phyloP scores from a whole-genome alignment of 2,888 invertebrate species.

The Cerceris rybyensis region DNA sequence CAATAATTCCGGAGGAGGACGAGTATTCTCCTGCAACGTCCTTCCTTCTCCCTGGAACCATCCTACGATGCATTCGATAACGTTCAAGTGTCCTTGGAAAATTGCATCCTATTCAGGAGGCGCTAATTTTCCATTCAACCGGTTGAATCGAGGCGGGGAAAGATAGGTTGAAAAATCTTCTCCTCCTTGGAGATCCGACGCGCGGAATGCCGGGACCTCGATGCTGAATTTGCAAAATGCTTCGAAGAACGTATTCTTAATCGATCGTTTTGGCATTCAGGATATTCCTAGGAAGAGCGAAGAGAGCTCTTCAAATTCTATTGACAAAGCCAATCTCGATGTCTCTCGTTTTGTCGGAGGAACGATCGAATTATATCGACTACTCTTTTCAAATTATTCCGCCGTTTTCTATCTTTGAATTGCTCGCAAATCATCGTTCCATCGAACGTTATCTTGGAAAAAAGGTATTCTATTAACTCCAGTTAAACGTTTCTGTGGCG shows the following conservation, averaged over 20 bases:
- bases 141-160: not conserved
- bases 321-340: conserved; percentile 32
- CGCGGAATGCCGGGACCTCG: not conserved
- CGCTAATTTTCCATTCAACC: conserved; percentile 36
- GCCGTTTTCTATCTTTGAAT: no score
- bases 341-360: conserved; percentile 26
- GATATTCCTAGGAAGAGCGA: conserved; percentile 31
- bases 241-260: conserved; percentile 35
- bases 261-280: conserved; percentile 33
- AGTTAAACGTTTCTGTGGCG: not conserved
- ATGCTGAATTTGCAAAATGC: conserved; percentile 53
- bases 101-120: conserved; percentile 38
- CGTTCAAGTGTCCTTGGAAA: conserved; percentile 15
- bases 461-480: not conserved
- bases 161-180: conserved; percentile 16
- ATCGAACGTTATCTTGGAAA: not conserved
- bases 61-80: conserved; percentile 19
- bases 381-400: conserved; percentile 6
- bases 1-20: conserved; percentile 60
- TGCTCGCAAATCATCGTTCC: not conserved
- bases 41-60: conserved; percentile 6
- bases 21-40: conserved; percentile 19
- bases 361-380: conserved; percentile 21
- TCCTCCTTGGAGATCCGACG: no score
- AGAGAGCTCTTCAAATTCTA: conserved; percentile 45